Conservation (phyloP, 2,797 vertebrate genomes). For the Capromys pilorides region DNA sequence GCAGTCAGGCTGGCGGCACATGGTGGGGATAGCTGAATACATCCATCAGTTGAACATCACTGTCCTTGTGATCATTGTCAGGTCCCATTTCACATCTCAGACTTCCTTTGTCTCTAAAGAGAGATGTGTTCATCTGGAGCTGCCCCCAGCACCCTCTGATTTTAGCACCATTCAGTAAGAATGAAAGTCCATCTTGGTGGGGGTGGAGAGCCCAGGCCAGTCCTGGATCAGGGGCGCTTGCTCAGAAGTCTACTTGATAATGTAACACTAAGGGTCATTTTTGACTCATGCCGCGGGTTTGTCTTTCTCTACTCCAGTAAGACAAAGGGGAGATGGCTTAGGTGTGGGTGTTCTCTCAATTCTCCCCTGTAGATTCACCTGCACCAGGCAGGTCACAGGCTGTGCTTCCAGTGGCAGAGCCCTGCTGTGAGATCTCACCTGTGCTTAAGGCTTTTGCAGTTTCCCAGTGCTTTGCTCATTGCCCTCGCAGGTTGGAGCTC, state of each 20-base stretch:
- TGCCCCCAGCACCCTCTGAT: not conserved
- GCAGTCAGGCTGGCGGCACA: not conserved
- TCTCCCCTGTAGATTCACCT: not conserved
- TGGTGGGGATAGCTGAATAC: no score
- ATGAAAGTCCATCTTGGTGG: not conserved
- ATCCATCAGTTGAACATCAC: not conserved
- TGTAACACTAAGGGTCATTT: not conserved
- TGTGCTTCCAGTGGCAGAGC: not conserved
- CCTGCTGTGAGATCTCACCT: not conserved
- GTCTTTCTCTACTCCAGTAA: not conserved
- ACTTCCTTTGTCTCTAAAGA: not conserved
- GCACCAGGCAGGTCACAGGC: not conserved
- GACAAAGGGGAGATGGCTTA: not conserved
- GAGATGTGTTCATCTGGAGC: not conserved
- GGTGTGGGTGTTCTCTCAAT: not conserved
- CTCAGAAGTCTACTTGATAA: not conserved
- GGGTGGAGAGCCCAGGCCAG: not conserved
- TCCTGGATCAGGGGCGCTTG: not conserved
- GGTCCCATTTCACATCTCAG: not conserved
- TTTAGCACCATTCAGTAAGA: not conserved
- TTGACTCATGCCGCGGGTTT: not conserved
- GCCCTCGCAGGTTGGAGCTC: not conserved
- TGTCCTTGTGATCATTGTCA: not conserved
- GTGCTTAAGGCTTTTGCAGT: not conserved
- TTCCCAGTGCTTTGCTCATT: not conserved